Conservation (phyloP, 2,888 invertebrate species). For the Lasioglossum malachurum region DNA sequence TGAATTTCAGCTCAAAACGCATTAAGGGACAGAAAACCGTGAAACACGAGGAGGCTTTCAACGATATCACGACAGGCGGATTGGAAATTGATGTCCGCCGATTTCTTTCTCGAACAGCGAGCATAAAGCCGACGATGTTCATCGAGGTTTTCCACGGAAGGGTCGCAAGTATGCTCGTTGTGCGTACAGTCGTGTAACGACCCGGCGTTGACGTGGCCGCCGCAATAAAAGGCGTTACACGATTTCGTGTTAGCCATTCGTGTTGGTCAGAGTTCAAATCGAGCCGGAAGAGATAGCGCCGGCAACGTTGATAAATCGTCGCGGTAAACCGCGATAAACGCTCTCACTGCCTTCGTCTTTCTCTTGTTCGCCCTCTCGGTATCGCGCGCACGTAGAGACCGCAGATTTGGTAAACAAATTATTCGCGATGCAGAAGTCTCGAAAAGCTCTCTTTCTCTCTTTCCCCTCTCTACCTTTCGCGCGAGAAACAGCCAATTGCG, state of each 20-base stretch:
- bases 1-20: not conserved
- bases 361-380: slow-evolving; percentile 51
- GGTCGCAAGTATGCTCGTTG: slow-evolving; percentile 11
- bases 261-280: slow-evolving; percentile 72
- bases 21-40: not conserved
- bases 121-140: slow-evolving; percentile 25
- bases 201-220: slow-evolving; percentile 23
- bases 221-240: slow-evolving; percentile 53
- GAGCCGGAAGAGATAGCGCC: slow-evolving; percentile 72
- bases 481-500: slow-evolving; percentile 62
- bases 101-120: slow-evolving; percentile 18
- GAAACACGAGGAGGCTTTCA: slow-evolving; percentile 2
- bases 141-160: slow-evolving; percentile 3
- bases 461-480: not conserved
- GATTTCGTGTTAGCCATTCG: slow-evolving; percentile 65
- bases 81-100: slow-evolving; percentile 6
- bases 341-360: slow-evolving; percentile 63
- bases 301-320: slow-evolving; percentile 73
- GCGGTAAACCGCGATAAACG: slow-evolving; percentile 71
- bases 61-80: not conserved
- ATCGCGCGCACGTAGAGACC: slow-evolving; percentile 65
- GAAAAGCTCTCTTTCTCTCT: slow-evolving; percentile 27
- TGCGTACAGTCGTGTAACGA: slow-evolving; percentile 25
- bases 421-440: slow-evolving; percentile 63
- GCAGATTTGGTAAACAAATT: slow-evolving; percentile 74